Evolutionary conservation across 2,113 vertebrate species (phyloP).

Genomic region (Rhinoderma darwinii): DNA sequence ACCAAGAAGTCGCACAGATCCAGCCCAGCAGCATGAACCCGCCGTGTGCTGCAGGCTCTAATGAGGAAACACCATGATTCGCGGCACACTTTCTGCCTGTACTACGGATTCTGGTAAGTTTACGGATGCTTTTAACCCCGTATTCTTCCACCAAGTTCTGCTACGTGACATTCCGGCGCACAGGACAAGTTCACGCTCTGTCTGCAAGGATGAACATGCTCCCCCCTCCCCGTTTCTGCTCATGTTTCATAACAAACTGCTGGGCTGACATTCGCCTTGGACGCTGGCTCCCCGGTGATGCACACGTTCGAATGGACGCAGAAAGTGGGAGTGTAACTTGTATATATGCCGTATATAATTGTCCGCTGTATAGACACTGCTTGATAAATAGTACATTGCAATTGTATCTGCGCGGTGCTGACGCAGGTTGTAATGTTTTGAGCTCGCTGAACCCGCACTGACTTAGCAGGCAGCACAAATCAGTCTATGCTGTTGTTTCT

Average conservation of each 20-base stretch:
- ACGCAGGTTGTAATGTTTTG: slow-evolving; percentile 37
- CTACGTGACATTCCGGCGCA: not conserved
- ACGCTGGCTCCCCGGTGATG: slow-evolving; percentile 12
- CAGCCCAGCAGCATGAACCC: slow-evolving; percentile 53
- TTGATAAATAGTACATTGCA: not conserved
- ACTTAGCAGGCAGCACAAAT: slow-evolving; percentile 8
- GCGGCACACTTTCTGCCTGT: slow-evolving; percentile 23
- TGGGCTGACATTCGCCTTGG: not conserved
- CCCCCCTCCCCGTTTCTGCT: not conserved
- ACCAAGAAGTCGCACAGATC: slow-evolving; percentile 38
- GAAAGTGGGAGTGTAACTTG: not conserved
- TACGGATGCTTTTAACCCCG: not conserved
- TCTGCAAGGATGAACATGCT: not conserved
- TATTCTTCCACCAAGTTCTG: not conserved
- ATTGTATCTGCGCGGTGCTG: slow-evolving; percentile 19
- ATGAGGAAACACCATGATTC: slow-evolving; percentile 45
- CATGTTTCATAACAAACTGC: slow-evolving; percentile 55
- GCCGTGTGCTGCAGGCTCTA: slow-evolving; percentile 20
- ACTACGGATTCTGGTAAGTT: slow-evolving; percentile 50
- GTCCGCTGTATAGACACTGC: not conserved
- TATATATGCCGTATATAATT: not conserved
- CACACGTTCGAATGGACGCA: not conserved
- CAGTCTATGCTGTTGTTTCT: not conserved
- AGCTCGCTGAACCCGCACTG: slow-evolving; percentile 25
- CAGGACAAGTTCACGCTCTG: not conserved